phyloP scores from a whole-genome alignment of 2,797 vertebrate genomes.

The Anguilla megastoma region DNA sequence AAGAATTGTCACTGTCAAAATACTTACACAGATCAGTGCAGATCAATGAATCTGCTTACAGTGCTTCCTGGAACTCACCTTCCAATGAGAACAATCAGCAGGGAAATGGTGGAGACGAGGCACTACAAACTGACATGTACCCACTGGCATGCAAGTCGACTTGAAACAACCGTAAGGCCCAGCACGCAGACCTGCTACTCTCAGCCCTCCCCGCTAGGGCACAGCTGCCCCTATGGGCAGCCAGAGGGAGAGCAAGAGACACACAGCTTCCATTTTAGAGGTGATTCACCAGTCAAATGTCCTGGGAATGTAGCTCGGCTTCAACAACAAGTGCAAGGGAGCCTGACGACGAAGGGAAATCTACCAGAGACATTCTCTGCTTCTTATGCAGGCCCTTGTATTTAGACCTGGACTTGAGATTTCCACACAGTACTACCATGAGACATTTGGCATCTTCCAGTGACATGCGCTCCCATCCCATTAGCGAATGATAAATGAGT shows the following conservation, averaged over 20 bases:
- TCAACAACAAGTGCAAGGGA: not conserved
- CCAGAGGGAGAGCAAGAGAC: not conserved
- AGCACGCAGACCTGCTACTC: not conserved
- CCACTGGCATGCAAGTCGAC: not conserved
- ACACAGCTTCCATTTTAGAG: slow-evolving; percentile 11
- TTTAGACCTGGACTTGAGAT: not conserved
- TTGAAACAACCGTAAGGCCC: not conserved
- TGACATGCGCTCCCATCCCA: not conserved
- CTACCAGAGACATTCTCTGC: not conserved
- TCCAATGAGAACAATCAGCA: not conserved
- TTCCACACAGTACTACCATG: not conserved
- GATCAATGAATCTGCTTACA: no score
- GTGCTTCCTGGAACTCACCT: not conserved
- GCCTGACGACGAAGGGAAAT: not conserved
- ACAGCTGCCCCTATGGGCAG: not conserved
- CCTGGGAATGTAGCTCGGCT: slow-evolving; percentile 1
- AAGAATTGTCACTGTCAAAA: no score
- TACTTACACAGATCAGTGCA: no score
- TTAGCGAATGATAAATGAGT: not conserved
- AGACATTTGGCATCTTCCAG: not conserved
- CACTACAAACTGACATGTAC: not conserved
- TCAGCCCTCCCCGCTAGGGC: not conserved
- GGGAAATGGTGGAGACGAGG: not conserved
- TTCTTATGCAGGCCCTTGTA: not conserved
- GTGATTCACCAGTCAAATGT: slow-evolving; percentile 17